Evolutionary conservation across 2,113 vertebrate species (phyloP), one percentile per base, ranked within the genome.

Genomic region (Mystacornis crossleyi): DNA sequence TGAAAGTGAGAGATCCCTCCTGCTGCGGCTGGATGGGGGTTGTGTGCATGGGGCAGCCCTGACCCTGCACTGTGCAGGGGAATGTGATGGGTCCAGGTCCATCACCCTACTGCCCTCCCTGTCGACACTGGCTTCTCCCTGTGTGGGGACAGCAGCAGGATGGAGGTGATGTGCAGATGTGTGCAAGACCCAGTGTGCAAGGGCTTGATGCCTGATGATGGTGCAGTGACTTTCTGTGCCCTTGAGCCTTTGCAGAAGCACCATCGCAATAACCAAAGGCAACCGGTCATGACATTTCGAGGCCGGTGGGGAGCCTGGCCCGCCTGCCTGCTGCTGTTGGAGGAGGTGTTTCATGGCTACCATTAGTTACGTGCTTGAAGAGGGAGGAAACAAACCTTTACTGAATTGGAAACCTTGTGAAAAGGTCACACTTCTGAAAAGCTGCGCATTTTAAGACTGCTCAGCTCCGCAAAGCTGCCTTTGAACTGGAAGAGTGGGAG

Each of bases 361-460:
- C 70, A 34, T 95, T 90, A 89, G 85, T 89, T 93, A 93, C 4
- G 20, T 89, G 89, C 95, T 93, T 81, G 77, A 89, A 78, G 72
- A 90, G 75, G 93, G 89, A 93, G 93, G 95, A 96, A 96, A 89
- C 93, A 91, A 93, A 93, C 96, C 96, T 95, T 96, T 72, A 93
- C 92, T 86, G 93, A 95, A 90, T 95, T 96, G 96, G 93, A 94
- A 97, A 96, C 88, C 92, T 94, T 86, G 95, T 94, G 96, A 94
- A 97, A 97, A 97, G 96, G 96, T 97, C 96, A 96, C 86, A 88
- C 95, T 96, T 96, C 75, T 92, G 88, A 96, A 94, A 96, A 93
- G 95, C 95, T 93, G 93, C 48, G 78, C 91, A 72, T 96, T 96
- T 96, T 95, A 91, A 97, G 94, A 90, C 93, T 90, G 92, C 95